phyloP scores from a whole-genome alignment of 2,797 vertebrate genomes.

The Neosilurus mollespiculum region DNA sequence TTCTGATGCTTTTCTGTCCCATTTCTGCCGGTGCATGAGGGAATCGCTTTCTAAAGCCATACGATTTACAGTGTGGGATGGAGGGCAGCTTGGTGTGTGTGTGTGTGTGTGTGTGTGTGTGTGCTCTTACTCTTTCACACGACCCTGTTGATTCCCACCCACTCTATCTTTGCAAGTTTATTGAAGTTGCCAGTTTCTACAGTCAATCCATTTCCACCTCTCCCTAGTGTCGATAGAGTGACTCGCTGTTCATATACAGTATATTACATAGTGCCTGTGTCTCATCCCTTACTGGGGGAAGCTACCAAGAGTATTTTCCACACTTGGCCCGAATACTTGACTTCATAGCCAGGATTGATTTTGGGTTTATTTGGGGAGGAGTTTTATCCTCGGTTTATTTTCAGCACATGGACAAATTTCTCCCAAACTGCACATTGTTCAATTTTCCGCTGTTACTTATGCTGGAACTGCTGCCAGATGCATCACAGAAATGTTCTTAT shows the following conservation, averaged over 20 bases:
- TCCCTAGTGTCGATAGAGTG: not conserved
- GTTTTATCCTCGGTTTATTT: not conserved
- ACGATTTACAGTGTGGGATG: not conserved
- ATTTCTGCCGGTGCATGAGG: not conserved
- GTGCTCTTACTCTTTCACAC: slow-evolving; percentile 12
- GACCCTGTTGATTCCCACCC: slow-evolving; percentile 15
- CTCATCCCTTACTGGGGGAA: not conserved
- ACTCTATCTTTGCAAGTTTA: slow-evolving; percentile 22
- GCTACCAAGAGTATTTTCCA: slow-evolving; percentile 20
- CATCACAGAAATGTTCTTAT: not conserved
- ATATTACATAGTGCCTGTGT: not conserved
- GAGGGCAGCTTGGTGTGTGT: slow-evolving; percentile 4
- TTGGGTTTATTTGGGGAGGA: not conserved
- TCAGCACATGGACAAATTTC: not conserved
- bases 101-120: not conserved
- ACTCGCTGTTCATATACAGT: slow-evolving; percentile 13
- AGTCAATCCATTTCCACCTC: slow-evolving; percentile 7
- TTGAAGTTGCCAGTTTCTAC: slow-evolving; percentile 21
- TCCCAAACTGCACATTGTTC: not conserved
- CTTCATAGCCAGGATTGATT: not conserved
- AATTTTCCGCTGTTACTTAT: not conserved
- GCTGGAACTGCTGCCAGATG: not conserved
- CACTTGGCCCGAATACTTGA: not conserved
- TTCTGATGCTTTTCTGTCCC: not conserved
- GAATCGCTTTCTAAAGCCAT: slow-evolving; percentile 6